These are phyloP conservation scores for Cryptosula pallasiana DNA, from an alignment of 2,888 invertebrate species.

Conservation along the genomic window DNA sequence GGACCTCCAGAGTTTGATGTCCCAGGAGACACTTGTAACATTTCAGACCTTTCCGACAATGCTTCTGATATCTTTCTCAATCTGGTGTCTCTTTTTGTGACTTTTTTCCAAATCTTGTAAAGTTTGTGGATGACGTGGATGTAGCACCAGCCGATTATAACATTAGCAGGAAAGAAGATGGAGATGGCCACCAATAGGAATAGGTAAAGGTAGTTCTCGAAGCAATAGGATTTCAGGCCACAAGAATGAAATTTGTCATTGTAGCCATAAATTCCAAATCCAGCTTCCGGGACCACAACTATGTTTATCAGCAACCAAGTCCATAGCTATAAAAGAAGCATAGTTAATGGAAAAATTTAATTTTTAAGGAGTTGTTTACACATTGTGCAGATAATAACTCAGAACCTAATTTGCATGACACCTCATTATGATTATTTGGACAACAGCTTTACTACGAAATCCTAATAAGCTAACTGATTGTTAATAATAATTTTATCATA, in stretches of 20 bases:
- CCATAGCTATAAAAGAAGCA: neutral
- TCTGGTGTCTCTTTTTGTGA: neutral
- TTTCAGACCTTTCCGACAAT: neutral
- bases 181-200: neutral
- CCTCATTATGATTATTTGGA: too few relatives aligned
- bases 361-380: too few relatives aligned
- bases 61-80: neutral
- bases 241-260: neutral
- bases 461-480: too few relatives aligned
- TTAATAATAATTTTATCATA: too few relatives aligned
- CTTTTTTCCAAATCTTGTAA: neutral
- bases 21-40: neutral
- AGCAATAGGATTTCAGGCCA: neutral
- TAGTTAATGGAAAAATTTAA: too few relatives aligned
- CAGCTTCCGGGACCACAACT: conserved; percentile 2
- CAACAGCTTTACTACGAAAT: too few relatives aligned
- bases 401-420: too few relatives aligned
- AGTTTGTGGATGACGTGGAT: neutral
- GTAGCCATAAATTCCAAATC: conserved; percentile 13
- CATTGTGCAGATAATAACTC: too few relatives aligned
- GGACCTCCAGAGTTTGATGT: neutral
- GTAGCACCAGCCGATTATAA: neutral
- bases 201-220: neutral
- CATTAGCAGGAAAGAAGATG: neutral
- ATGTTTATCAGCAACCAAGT: neutral